Percentiles rank a stretch among this genome's conserved stretches.
Evolutionary conservation across 2,113 vertebrate species (phyloP).

Genomic region (Bubo blakistoni): DNA sequence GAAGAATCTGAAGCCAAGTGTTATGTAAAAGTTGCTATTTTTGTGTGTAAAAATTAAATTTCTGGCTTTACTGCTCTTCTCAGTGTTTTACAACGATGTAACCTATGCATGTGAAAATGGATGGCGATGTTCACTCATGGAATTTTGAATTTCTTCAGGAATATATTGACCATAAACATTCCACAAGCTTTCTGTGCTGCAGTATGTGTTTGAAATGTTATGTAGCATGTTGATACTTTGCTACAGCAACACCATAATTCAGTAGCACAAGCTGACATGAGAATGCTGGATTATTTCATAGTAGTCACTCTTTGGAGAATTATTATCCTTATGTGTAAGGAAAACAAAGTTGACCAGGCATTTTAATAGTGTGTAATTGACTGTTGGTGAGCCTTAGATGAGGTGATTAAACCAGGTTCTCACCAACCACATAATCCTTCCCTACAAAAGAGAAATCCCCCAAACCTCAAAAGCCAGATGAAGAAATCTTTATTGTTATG

Average conservation of each 20-base stretch:
- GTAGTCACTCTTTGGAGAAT: not conserved
- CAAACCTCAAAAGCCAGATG: not conserved
- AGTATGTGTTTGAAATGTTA: not conserved
- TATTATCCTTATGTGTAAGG: not conserved
- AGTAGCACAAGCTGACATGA: accelerated
- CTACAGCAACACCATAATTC: too few relatives aligned
- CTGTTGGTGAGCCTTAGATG: not conserved
- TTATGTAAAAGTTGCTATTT: not conserved
- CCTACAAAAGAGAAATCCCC: not conserved
- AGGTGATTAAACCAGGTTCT: not conserved
- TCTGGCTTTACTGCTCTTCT: not conserved
- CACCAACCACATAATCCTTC: not conserved
- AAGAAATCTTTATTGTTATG: not conserved
- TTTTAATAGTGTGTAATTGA: not conserved
- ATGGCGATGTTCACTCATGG: not conserved
- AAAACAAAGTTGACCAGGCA: not conserved
- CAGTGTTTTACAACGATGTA: not conserved
- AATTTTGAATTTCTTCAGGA: not conserved
- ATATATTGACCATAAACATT: accelerated
- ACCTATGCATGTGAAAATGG: not conserved
- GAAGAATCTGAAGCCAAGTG: not conserved
- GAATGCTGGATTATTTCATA: not conserved
- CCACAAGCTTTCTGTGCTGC: not conserved
- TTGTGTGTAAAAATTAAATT: not conserved
- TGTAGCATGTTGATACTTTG: accelerated